Evolutionary conservation across 2,888 invertebrate genomes (phyloP).

Genomic region (Branchellion lobata): DNA sequence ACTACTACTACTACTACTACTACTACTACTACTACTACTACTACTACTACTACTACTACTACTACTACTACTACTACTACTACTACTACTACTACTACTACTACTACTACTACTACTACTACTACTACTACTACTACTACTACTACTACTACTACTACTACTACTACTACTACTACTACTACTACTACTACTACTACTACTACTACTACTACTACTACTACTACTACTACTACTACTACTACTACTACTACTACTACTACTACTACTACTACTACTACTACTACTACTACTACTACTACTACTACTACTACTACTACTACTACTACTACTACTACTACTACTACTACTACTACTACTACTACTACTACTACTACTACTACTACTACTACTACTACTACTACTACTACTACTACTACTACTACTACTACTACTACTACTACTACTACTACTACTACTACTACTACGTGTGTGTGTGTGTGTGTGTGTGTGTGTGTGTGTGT

Average conservation of each 20-base stretch:
- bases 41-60: slow-evolving; percentile 45
- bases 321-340: slow-evolving; percentile 45
- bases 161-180: too few species aligned
- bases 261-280: slow-evolving; percentile 45
- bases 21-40: too few species aligned
- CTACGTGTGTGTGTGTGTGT: too few species aligned
- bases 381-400: slow-evolving; percentile 46
- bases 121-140: slow-evolving; percentile 38
- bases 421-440: slow-evolving; percentile 45
- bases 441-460: slow-evolving; percentile 46
- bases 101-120: slow-evolving; percentile 46
- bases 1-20: slow-evolving; percentile 28
- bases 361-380: slow-evolving; percentile 46
- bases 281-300: slow-evolving; percentile 24
- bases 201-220: too few species aligned
- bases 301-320: too few species aligned
- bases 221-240: not conserved
- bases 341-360: slow-evolving; percentile 45
- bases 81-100: slow-evolving; percentile 46
- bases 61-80: slow-evolving; percentile 45
- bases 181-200: too few species aligned
- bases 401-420: slow-evolving; percentile 42
- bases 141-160: too few species aligned
- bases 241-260: slow-evolving; percentile 41
- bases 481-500: too few species aligned